Evolutionary conservation across 2,888 invertebrate species (phyloP).

Genomic region (Phyllotreta cruciferae): DNA sequence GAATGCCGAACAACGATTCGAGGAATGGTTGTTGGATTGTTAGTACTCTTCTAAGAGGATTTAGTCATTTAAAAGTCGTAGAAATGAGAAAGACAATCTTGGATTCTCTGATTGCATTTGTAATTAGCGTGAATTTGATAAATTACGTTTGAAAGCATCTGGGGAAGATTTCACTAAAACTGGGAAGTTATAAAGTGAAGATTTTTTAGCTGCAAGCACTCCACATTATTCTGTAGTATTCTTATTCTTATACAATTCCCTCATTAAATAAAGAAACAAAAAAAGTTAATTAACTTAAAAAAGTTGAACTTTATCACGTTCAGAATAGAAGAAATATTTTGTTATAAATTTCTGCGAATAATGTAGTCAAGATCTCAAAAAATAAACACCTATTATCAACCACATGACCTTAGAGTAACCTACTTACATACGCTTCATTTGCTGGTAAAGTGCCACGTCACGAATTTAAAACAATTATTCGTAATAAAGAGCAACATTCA

Average conservation of each 20-base stretch:
- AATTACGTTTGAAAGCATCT: not conserved
- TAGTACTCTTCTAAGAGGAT: slow-evolving; percentile 5
- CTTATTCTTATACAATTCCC: too few relatives aligned
- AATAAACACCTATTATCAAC: not conserved
- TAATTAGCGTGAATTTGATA: slow-evolving; percentile 19
- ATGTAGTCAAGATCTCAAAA: too few relatives aligned
- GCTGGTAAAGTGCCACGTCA: slow-evolving; percentile 25
- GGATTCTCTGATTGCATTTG: slow-evolving; percentile 1
- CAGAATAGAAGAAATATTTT: not conserved
- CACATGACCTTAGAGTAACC: slow-evolving; percentile 15
- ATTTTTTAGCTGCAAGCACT: too few relatives aligned
- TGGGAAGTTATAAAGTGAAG: too few relatives aligned
- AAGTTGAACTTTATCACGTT: not conserved
- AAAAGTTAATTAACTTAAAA: not conserved
- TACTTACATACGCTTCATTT: slow-evolving; percentile 19
- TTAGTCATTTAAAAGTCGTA: slow-evolving; percentile 25
- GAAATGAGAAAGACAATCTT: slow-evolving; percentile 12
- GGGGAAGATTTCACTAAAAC: too few relatives aligned
- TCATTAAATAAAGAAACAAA: too few relatives aligned
- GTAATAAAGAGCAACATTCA: slow-evolving; percentile 20
- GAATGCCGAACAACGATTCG: slow-evolving; percentile 24
- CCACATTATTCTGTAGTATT: too few relatives aligned
- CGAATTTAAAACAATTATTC: slow-evolving; percentile 25
- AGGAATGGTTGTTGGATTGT: slow-evolving; percentile 29
- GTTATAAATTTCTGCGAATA: too few relatives aligned